Evolutionary conservation across 2,113 vertebrate genomes (phyloP).

Genomic region (Antennarius striatus): DNA sequence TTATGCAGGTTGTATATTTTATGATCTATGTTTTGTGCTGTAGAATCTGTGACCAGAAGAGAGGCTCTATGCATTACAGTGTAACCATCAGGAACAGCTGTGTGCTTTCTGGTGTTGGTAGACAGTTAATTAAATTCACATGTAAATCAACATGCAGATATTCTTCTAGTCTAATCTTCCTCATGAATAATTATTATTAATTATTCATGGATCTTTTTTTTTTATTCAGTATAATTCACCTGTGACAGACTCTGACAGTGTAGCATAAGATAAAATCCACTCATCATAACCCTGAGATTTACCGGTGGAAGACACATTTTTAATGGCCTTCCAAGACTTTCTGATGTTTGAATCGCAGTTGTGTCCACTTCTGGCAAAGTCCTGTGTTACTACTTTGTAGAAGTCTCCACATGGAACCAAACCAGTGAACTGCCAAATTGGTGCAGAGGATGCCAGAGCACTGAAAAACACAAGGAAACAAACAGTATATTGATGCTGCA

Average conservation of each 20-base stretch:
- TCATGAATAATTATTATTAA: too few species aligned
- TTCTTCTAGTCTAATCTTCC: too few species aligned
- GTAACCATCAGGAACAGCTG: slow-evolving; percentile 21
- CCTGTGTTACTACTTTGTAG: slow-evolving; percentile 86
- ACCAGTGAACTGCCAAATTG: slow-evolving; percentile 91
- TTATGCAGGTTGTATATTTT: slow-evolving; percentile 25
- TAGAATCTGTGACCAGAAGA: slow-evolving; percentile 24
- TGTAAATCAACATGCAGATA: background rate
- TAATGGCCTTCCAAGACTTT: slow-evolving; percentile 88
- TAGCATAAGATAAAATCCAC: background rate
- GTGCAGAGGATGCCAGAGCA: slow-evolving; percentile 93
- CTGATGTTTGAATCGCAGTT: slow-evolving; percentile 86
- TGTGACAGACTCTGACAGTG: background rate
- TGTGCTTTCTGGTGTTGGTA: slow-evolving; percentile 15
- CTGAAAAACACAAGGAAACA: slow-evolving; percentile 71
- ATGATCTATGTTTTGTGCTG: slow-evolving; percentile 12
- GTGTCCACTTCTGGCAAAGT: slow-evolving; percentile 83
- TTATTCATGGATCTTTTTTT: too few species aligned
- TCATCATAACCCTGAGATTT: slow-evolving; percentile 2
- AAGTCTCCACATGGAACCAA: slow-evolving; percentile 88
- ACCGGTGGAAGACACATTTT: slow-evolving; percentile 84
- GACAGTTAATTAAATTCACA: background rate
- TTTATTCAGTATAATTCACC: too few species aligned
- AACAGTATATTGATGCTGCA: background rate
- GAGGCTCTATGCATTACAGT: slow-evolving; percentile 18